Evolutionary conservation across 2,888 invertebrate species (phyloP).

Genomic region (Diarsia dahlii): DNA sequence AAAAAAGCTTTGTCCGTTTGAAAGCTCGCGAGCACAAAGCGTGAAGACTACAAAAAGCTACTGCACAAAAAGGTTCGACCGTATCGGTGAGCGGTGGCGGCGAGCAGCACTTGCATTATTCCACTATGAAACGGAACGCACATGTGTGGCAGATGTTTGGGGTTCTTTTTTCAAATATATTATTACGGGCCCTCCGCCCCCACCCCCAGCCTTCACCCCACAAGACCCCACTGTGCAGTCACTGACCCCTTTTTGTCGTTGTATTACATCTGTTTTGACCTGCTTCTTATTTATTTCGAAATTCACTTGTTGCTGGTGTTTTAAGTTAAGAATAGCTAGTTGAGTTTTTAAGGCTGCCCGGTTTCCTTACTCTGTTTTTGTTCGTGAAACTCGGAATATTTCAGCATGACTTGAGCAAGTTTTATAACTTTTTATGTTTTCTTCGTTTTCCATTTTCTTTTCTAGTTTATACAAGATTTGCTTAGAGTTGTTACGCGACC

Average conservation of each 20-base stretch:
- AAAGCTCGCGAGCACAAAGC: constrained; percentile 86
- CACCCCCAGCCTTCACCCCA: constrained; percentile 66
- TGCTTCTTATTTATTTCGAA: constrained; percentile 74
- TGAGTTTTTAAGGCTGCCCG: constrained; percentile 41
- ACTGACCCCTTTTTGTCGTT: constrained; percentile 87
- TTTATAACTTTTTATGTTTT: constrained; percentile 39
- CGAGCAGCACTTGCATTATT: constrained; percentile 88
- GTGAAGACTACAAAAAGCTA: constrained; percentile 87
- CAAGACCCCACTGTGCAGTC: constrained; percentile 85
- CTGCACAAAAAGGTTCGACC: constrained; percentile 83
- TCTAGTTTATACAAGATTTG: constrained; percentile 11
- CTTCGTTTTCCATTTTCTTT: constrained; percentile 39
- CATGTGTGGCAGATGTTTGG: constrained; percentile 89
- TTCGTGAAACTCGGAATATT: constrained; percentile 39
- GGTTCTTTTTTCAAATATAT: constrained; percentile 88
- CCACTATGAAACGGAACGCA: constrained; percentile 84
- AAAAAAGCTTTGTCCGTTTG: constrained; percentile 85
- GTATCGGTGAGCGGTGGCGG: constrained; percentile 80
- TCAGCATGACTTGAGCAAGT: constrained; percentile 47
- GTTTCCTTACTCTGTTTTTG: constrained; percentile 46
- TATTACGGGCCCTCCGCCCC: constrained; percentile 81
- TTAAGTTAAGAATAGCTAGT: constrained; percentile 48
- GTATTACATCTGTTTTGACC: constrained; percentile 82
- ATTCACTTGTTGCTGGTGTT: constrained; percentile 65
- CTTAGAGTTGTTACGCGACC: constrained; percentile 18